Evolutionary conservation across 2,888 invertebrate genomes (phyloP).

Genomic region (Seira musarum): DNA sequence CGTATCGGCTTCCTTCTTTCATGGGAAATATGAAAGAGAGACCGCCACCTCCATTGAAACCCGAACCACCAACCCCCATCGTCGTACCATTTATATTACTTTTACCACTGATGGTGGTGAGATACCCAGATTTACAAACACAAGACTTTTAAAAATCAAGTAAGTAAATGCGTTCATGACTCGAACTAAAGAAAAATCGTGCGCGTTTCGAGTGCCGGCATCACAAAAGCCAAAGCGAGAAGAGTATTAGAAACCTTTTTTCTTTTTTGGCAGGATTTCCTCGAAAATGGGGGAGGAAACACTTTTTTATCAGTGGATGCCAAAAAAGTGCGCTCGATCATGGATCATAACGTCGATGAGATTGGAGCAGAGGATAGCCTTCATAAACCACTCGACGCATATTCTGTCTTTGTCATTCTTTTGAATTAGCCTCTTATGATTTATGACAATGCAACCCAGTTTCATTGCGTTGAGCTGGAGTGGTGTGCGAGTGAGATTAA

Average conservation of each 20-base stretch:
- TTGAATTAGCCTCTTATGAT: slow-evolving; percentile 54
- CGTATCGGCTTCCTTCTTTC: neutral
- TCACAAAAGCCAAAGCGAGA: neutral
- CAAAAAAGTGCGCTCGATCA: no score
- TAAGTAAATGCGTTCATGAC: no score
- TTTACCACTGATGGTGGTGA: neutral
- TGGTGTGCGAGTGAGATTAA: no score
- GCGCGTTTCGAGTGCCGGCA: neutral
- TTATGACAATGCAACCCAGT: slow-evolving; percentile 32
- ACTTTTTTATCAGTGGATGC: neutral
- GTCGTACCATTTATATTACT: no score
- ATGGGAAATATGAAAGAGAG: neutral
- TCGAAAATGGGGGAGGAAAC: neutral
- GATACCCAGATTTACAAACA: neutral
- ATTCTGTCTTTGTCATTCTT: slow-evolving; percentile 33
- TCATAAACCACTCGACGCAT: neutral
- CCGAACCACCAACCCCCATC: no score
- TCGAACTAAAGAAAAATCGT: neutral
- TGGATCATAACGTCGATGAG: no score
- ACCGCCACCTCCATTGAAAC: neutral
- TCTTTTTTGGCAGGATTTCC: neutral
- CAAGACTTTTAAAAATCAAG: no score
- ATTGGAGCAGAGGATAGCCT: no score
- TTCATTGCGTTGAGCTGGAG: no score
- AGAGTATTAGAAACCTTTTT: neutral